A percentile compares a stretch with the other conserved stretches of the same genome.
Evolutionary conservation across 2,113 vertebrate species (phyloP).

Genomic region (Brienomyrus brachyistius): DNA sequence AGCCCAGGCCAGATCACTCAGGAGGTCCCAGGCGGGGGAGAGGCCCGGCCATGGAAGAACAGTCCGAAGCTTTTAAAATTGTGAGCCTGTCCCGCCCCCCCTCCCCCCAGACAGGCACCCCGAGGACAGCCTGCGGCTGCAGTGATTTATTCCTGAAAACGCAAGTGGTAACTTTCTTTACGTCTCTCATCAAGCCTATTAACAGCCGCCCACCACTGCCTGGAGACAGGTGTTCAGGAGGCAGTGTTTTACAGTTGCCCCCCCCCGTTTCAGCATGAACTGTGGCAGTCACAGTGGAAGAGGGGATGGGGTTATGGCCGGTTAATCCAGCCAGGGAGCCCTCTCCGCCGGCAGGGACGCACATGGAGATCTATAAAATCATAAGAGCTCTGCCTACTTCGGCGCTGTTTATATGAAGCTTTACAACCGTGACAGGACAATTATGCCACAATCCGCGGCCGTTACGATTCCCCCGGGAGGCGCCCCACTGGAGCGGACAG

Average conservation of each 20-base stretch:
- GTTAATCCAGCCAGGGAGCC: background rate
- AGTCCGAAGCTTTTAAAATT: slow-evolving; percentile 44
- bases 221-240: slow-evolving; percentile 55
- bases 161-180: slow-evolving; percentile 51
- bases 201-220: slow-evolving; percentile 50
- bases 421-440: slow-evolving; percentile 13
- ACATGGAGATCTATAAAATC: slow-evolving; percentile 5
- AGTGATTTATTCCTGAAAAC: slow-evolving; percentile 50
- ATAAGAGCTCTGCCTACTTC: slow-evolving; percentile 19
- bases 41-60: background rate
- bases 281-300: slow-evolving; percentile 9
- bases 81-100: slow-evolving; percentile 36
- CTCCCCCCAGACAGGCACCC: slow-evolving; percentile 15
- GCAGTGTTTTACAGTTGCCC: slow-evolving; percentile 42
- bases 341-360: background rate
- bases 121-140: slow-evolving; percentile 36
- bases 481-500: background rate
- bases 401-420: background rate
- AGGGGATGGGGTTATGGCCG: background rate
- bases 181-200: slow-evolving; percentile 57
- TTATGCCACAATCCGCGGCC: background rate
- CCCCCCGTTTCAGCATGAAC: slow-evolving; percentile 29
- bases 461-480: background rate
- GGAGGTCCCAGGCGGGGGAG: background rate
- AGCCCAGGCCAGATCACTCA: background rate